Conservation (phyloP, 2,797 vertebrate species). For the Enteromius trimaculatus region DNA sequence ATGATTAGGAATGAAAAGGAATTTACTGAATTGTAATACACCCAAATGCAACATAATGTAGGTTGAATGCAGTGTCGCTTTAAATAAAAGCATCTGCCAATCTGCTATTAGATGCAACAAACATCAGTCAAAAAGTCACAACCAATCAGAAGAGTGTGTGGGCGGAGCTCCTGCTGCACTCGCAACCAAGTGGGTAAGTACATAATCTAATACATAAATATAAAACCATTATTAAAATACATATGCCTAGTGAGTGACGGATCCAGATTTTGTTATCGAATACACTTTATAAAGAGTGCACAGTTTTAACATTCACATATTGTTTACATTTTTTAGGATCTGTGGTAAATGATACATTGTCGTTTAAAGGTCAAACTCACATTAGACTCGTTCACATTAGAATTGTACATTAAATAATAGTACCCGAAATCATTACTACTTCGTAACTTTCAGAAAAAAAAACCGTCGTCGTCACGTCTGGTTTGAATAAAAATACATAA, state of each 20-base stretch:
- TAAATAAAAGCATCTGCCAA: not conserved
- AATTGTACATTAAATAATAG: not conserved
- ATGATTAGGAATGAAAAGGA: not conserved
- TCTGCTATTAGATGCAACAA: not conserved
- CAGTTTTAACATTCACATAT: not conserved
- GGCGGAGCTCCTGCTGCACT: not conserved
- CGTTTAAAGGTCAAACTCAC: no score
- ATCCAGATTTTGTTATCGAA: not conserved
- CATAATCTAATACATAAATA: not conserved
- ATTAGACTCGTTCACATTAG: no score
- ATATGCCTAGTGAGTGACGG: not conserved
- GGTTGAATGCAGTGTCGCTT: not conserved
- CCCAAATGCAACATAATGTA: not conserved
- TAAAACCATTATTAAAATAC: not conserved
- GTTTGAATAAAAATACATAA: not conserved
- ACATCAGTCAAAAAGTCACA: not conserved
- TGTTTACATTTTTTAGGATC: not conserved
- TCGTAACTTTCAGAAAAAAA: not conserved
- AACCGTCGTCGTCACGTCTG: not conserved
- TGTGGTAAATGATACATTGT: no score
- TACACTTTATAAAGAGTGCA: not conserved
- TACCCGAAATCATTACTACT: not conserved
- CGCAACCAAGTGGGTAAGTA: not conserved
- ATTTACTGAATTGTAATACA: not conserved
- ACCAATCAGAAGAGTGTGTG: not conserved